A percentile compares a stretch with the other conserved stretches of the same genome.
phyloP scores from a whole-genome alignment of 2,113 vertebrate genomes.

The Halichoeres trimaculatus region DNA sequence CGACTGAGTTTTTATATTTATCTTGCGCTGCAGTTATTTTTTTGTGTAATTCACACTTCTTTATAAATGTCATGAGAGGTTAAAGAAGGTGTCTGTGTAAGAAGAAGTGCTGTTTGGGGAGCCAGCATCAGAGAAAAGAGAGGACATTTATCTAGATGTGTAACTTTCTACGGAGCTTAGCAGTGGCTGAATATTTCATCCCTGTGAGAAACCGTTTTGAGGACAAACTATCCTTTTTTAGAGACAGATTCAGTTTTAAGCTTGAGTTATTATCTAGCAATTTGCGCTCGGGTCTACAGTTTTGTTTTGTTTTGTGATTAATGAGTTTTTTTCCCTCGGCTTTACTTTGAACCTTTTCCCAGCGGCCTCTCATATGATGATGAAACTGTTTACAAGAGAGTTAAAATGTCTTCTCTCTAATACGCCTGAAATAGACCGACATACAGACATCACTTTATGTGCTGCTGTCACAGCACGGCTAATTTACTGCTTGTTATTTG shows the following conservation, averaged over 20 bases:
- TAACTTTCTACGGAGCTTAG: neutral
- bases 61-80: slow-evolving; percentile 5
- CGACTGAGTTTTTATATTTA: neutral
- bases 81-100: neutral
- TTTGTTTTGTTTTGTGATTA: slow-evolving; percentile 22
- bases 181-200: neutral
- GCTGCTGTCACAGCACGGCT: slow-evolving; percentile 5
- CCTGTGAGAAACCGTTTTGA: neutral
- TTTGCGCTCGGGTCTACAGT: slow-evolving; percentile 8
- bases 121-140: neutral
- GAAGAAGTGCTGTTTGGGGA: neutral
- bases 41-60: slow-evolving; percentile 15
- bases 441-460: neutral
- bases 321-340: slow-evolving; percentile 8
- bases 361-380: slow-evolving; percentile 21
- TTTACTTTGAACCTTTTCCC: slow-evolving; percentile 19
- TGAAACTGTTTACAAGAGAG: slow-evolving; percentile 31
- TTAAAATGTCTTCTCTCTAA: slow-evolving; percentile 25
- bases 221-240: neutral
- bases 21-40: neutral
- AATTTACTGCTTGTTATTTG: slow-evolving; percentile 17
- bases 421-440: slow-evolving; percentile 18
- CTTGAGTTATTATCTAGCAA: slow-evolving; percentile 2
- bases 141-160: slow-evolving; percentile 18
- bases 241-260: neutral